These are phyloP conservation scores for Siniperca knerii DNA, from an alignment of 2,113 vertebrate species.

Conservation along the genomic window DNA sequence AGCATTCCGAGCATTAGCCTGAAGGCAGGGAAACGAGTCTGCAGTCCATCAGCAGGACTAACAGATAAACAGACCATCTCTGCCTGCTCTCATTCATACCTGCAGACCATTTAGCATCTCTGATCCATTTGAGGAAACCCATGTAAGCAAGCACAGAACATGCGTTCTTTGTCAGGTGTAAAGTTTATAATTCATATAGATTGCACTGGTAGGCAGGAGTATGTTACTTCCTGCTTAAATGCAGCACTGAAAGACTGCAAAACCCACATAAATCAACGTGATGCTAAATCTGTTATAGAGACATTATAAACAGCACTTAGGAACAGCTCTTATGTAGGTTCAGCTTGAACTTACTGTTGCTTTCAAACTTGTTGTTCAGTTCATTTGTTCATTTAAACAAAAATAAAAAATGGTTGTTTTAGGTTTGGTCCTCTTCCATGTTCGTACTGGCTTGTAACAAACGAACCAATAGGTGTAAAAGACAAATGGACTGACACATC, in stretches of 20 bases:
- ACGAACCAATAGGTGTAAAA: neutral
- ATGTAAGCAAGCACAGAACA: slow-evolving; percentile 1
- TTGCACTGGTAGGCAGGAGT: neutral
- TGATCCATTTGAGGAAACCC: slow-evolving; percentile 14
- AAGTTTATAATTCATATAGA: neutral
- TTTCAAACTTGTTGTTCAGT: neutral
- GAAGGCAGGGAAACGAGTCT: slow-evolving; percentile 34
- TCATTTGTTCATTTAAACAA: neutral
- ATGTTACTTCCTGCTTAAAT: neutral
- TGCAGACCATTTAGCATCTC: neutral
- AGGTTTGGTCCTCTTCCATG: neutral
- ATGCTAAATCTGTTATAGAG: neutral
- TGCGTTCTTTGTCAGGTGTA: neutral
- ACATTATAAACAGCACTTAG: neutral
- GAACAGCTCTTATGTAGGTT: neutral
- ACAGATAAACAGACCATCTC: slow-evolving; percentile 26
- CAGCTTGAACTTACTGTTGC: neutral
- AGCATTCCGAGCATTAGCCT: slow-evolving; percentile 28
- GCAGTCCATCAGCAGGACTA: slow-evolving; percentile 22
- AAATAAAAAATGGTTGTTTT: neutral
- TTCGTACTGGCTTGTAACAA: neutral
- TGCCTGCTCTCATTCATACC: slow-evolving; percentile 2
- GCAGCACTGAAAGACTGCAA: neutral
- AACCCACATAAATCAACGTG: neutral
- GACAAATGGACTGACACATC: too few species aligned